Conservation (phyloP, 2,888 invertebrate species). For the Sminthurinus aureus region DNA sequence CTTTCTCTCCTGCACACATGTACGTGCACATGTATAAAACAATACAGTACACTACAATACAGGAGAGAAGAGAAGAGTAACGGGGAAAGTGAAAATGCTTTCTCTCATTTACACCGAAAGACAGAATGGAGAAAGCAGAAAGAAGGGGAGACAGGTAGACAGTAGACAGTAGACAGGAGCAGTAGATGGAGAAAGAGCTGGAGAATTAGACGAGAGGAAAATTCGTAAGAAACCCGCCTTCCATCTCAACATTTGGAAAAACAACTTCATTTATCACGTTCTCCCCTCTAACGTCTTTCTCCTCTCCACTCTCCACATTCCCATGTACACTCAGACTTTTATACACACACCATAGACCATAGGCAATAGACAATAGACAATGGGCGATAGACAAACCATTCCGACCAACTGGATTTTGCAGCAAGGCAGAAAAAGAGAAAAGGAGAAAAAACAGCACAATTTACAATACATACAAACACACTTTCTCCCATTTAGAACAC, state of each 20-base stretch:
- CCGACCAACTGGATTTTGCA: too few relatives aligned
- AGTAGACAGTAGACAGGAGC: too few relatives aligned
- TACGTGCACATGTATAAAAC: not conserved
- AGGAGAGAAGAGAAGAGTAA: too few relatives aligned
- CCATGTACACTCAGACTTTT: too few relatives aligned
- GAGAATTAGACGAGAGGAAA: not conserved
- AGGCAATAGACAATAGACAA: too few relatives aligned
- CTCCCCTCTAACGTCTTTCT: not conserved
- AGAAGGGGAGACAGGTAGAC: not conserved
- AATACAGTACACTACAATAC: constrained; percentile 2
- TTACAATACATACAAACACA: too few relatives aligned
- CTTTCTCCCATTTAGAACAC: too few relatives aligned
- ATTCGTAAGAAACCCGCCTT: constrained; percentile 1
- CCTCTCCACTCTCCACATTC: constrained; percentile 4
- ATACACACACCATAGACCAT: too few relatives aligned
- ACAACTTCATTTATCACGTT: constrained; percentile 28
- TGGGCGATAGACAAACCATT: too few relatives aligned
- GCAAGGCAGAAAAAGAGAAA: too few relatives aligned
- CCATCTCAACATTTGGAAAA: constrained; percentile 1
- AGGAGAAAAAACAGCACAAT: too few relatives aligned
- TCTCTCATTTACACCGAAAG: constrained; percentile 3
- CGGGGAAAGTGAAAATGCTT: constrained; percentile 7
- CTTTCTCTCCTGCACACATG: not conserved
- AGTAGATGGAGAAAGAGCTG: not conserved
- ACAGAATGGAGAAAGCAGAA: not conserved